Base-by-base conservation (phyloP, 2,113 vertebrate genomes). In the Myrmecobius fasciatus region DNA sequence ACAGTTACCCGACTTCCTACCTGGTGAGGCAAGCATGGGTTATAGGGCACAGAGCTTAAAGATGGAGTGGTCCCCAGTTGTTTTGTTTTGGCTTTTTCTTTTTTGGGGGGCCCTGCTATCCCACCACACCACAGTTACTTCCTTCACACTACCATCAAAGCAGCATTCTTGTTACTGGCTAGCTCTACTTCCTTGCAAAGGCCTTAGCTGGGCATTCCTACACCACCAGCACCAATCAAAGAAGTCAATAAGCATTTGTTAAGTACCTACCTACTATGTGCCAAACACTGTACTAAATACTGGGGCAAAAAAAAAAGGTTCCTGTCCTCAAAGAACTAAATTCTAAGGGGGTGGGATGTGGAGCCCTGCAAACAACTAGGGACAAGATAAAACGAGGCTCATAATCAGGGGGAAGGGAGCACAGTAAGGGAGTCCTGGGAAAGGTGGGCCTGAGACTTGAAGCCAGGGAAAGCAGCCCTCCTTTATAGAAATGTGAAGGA, bases 21-120 rank as follows among this genome's bases (percentile, higher is more conserved):
- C 91, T 94, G 93, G 54, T 89, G 93, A 95, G 90, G 89, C 92
- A 97, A 95, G 90, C 93, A 91, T 90, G 43, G 92, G 56, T 49
- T 8, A 0, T n/a, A 53, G 93, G 83, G 60, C 54, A 25, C 56
- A 31, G 88, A 48, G 90, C 90, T 92, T 12, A 95, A 96, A 43
- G 90, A 52, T 91, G 96, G 94, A 52, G 75, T 67, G 67, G 25
- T 56, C 28, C 91, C 28, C 83, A 67, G 89, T 8, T 31, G 53
- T 25, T 25, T 26, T 54, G 25, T 54, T 54, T 26, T 26, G 31
- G 92, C 49, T 88, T 95, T 94, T 53, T 95, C 91, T 91, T 75
- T 47, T 48, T 60, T 0, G 3, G n/a, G n/a, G n/a, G n/a, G 89
- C 60, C 36, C 8, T 2, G 25, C 54, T 31, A 60, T 1, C 26